Base-by-base conservation (phyloP, 2,888 invertebrate genomes). In the Sphaerophoria taeniata region DNA sequence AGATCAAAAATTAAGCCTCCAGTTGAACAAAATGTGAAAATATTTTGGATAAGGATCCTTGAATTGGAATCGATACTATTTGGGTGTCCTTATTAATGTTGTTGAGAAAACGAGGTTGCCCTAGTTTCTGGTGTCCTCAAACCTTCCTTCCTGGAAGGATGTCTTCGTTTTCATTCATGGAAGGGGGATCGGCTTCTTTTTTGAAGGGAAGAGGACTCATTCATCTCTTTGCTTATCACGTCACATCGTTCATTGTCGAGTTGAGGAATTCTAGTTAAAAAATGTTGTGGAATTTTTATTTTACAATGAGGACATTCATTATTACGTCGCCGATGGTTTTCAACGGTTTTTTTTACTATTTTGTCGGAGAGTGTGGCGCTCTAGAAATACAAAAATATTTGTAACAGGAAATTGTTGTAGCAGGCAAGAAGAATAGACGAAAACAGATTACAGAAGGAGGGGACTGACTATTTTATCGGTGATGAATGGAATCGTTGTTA, bases 121-220 rank as follows among this genome's bases (percentile, higher is more conserved):
- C 80, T 71, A 72, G 11, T 67, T 71, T 53, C 16, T 1, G 14
- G 49, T 24, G 14, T 9, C 12, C 14, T 63, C 33, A 12, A 60
- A 82, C 81, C 76, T 82, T 76, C 58, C 74, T 83, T 84, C 83
- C 79, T 71, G 79, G 83, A 84, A 84, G 65, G 71, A 67, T 60
- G 47, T 14, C 3, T 39, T 39, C 11, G 34, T 31, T 36, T 33
- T 61, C 61, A 65, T 77, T 77, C 67, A 72, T n/a, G 36, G 14
- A 16, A 51, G 12, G 39, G 65, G 60, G 53, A 49, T 51, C 78
- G 69, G 67, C 71, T 49, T 58, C 60, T 36, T 36, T 24, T 43
- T 43, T n/a, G 39, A 49, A 24, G 60, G 31, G 39, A 49, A 24
- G 60, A 31, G 7, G 51, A 56, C 45, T 31, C 11, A 24, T 24